A percentile compares a stretch with the other conserved stretches of the same genome.
phyloP scores from a whole-genome alignment of 2,797 vertebrate genomes.

The Hephaestus fuliginosus region DNA sequence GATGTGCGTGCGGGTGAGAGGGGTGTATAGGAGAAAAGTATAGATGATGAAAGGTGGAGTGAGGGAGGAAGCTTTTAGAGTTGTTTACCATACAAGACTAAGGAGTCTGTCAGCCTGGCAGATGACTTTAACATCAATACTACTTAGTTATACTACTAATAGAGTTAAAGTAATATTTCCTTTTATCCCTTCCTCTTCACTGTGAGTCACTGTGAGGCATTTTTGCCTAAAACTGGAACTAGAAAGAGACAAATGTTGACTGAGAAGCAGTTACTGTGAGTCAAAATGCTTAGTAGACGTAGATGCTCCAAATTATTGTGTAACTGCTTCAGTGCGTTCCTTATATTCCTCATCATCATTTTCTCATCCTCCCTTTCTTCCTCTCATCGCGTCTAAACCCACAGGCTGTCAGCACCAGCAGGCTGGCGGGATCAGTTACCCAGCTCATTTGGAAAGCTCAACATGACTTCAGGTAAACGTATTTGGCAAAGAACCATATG shows the following conservation, averaged over 20 bases:
- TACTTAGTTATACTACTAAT: no score
- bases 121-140: neutral
- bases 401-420: slow-evolving; percentile 46
- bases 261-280: slow-evolving; percentile 3
- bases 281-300: neutral
- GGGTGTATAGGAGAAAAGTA: neutral
- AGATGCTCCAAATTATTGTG: slow-evolving; percentile 29
- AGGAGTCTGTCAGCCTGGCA: slow-evolving; percentile 10
- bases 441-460: slow-evolving; percentile 46
- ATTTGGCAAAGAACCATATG: slow-evolving; percentile 35
- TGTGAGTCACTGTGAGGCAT: neutral
- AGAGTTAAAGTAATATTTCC: neutral
- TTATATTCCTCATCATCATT: slow-evolving; percentile 4
- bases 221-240: neutral
- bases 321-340: slow-evolving; percentile 41
- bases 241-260: slow-evolving; percentile 15
- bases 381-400: slow-evolving; percentile 48
- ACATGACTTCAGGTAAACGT: slow-evolving; percentile 62
- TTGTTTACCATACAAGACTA: slow-evolving; percentile 14
- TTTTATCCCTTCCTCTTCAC: neutral
- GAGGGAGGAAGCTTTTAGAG: slow-evolving; percentile 10
- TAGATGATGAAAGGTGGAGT: slow-evolving; percentile 22
- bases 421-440: slow-evolving; percentile 44
- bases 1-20: slow-evolving; percentile 16
- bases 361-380: slow-evolving; percentile 26